Evolutionary conservation across 1,140 invertebrate species (phyloP).

Genomic region (Tribolium castaneum): DNA sequence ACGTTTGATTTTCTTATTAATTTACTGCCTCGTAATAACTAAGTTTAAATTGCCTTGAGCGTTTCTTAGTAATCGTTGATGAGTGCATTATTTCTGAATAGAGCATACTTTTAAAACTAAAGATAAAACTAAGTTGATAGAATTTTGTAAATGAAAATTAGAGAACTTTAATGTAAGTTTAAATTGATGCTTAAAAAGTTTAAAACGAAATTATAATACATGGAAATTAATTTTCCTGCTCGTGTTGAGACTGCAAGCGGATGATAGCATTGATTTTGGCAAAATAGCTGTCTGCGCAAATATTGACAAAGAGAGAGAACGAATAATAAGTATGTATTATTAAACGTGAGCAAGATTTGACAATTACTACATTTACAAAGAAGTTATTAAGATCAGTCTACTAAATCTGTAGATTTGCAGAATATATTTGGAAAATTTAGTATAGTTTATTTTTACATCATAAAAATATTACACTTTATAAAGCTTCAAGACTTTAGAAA

Average conservation of each 20-base stretch:
- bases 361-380: neutral
- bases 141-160: slow-evolving; percentile 41
- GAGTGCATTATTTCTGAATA: neutral
- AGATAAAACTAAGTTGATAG: slow-evolving; percentile 41
- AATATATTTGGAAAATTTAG: neutral
- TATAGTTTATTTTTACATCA: too few species aligned
- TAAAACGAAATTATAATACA: slow-evolving; percentile 43
- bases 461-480: too few species aligned
- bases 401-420: neutral
- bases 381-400: neutral
- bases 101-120: slow-evolving; percentile 9
- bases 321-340: neutral
- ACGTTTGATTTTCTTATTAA: neutral
- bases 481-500: neutral
- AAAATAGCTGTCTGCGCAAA: slow-evolving; percentile 32
- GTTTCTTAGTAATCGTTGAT: neutral
- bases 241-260: slow-evolving; percentile 20
- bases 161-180: slow-evolving; percentile 42
- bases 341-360: neutral
- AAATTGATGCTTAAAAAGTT: slow-evolving; percentile 45
- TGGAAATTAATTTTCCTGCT: slow-evolving; percentile 38
- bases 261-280: slow-evolving; percentile 31
- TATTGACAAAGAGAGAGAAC: slow-evolving; percentile 12
- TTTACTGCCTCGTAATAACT: neutral
- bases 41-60: neutral